These are phyloP conservation scores for Himalopsyche japonica DNA, from an alignment of 2,888 invertebrate species.

Conservation along the genomic window DNA sequence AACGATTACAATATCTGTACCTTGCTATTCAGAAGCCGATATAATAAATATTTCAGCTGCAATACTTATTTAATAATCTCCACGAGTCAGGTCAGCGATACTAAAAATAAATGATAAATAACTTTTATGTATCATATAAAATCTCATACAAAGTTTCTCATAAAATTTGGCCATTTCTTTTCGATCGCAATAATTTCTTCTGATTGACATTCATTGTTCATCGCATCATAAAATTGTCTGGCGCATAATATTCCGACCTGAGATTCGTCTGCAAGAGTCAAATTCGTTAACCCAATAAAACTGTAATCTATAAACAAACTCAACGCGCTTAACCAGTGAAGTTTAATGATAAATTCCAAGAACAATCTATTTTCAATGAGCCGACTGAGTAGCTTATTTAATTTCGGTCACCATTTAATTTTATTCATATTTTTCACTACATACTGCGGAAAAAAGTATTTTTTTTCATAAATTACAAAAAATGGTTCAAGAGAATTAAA, in stretches of 20 bases:
- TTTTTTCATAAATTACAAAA: no score
- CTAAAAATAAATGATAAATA: neutral
- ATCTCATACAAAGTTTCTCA: neutral
- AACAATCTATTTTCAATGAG: neutral
- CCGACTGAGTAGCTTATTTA: no score
- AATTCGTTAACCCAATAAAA: conserved; percentile 26
- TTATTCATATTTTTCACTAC: no score
- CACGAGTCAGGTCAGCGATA: neutral
- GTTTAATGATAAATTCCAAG: neutral
- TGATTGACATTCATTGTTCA: neutral
- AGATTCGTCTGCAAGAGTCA: conserved; percentile 14
- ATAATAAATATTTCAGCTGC: no score
- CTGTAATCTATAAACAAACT: neutral
- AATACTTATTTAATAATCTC: neutral
- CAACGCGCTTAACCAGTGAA: neutral
- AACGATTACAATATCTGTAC: no score
- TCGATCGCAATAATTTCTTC: neutral
- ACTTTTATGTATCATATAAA: neutral
- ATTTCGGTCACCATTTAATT: no score
- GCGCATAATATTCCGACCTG: neutral
- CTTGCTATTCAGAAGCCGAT: no score
- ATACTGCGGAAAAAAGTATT: no score
- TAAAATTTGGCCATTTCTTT: neutral
- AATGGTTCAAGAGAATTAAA: no score
- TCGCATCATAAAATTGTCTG: neutral